phyloP scores from a whole-genome alignment of 2,888 invertebrate genomes.

The Nymphalis urticae region DNA sequence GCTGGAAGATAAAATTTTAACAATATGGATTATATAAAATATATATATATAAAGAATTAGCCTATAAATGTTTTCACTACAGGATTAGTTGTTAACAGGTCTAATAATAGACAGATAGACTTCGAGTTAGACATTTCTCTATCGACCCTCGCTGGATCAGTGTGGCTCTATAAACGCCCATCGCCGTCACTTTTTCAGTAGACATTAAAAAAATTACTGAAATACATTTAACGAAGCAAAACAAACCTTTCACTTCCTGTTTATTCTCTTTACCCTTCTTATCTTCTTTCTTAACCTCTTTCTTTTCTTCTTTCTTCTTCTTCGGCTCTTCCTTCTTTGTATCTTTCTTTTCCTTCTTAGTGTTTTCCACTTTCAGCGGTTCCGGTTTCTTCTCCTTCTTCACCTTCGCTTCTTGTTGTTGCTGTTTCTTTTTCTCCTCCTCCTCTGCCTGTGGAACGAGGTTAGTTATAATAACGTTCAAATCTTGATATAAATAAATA shows the following conservation, averaged over 20 bases:
- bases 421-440: slow-evolving; percentile 41
- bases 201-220: no score
- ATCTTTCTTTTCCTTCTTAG: slow-evolving; percentile 53
- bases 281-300: slow-evolving; percentile 46
- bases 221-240: slow-evolving; percentile 3
- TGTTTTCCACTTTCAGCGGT: slow-evolving; percentile 41
- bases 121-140: no score
- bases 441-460: slow-evolving; percentile 41
- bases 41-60: no score
- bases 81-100: no score
- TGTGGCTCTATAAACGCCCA: no score
- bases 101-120: no score
- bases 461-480: no score
- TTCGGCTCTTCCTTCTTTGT: slow-evolving; percentile 43
- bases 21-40: no score
- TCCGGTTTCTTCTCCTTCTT: slow-evolving; percentile 48
- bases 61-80: no score
- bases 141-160: no score
- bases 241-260: slow-evolving; percentile 62
- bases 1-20: slow-evolving; percentile 16
- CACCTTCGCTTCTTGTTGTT: slow-evolving; percentile 44
- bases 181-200: no score
- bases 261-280: slow-evolving; percentile 57
- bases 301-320: slow-evolving; percentile 53
- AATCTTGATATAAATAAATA: no score